These are phyloP conservation scores for Drosophila asahinai DNA, from an alignment of 1,140 invertebrate species.

Conservation along the genomic window DNA sequence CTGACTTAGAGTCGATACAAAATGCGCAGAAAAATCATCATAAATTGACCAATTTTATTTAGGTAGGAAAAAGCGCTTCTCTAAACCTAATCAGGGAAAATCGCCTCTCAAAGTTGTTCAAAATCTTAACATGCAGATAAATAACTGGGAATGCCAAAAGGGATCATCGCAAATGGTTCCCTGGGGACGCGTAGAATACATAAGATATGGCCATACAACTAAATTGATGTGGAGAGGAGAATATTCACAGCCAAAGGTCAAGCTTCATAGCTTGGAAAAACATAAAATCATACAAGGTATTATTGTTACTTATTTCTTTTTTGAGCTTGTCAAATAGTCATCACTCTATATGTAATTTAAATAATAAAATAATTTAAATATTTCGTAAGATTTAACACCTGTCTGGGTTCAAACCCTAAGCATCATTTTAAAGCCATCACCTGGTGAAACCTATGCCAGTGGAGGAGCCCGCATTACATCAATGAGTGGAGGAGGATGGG, in stretches of 20 bases:
- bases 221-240: conserved; percentile 45
- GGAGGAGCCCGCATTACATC: conserved; percentile 9
- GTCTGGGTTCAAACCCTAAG: neutral
- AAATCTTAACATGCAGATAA: conserved; percentile 40
- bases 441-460: conserved; percentile 27
- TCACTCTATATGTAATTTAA: neutral
- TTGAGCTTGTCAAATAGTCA: neutral
- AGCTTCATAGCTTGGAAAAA: neutral
- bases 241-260: conserved; percentile 17
- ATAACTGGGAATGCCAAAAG: conserved; percentile 44
- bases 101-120: conserved; percentile 33
- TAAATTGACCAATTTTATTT: conserved; percentile 44
- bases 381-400: neutral
- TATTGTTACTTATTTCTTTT: conserved; percentile 9
- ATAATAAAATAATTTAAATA: neutral
- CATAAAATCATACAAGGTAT: conserved; percentile 20
- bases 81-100: conserved; percentile 31
- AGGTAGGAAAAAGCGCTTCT: conserved; percentile 20
- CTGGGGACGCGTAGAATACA: conserved; percentile 25
- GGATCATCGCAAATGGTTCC: conserved; percentile 46
- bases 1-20: conserved; percentile 34
- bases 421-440: conserved; percentile 22
- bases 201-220: conserved; percentile 56
- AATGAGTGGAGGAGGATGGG: neutral
- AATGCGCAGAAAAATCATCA: conserved; percentile 25